Percentiles rank a stretch among this genome's conserved stretches.
These are phyloP conservation scores for Melanotaenia boesemani DNA, from an alignment of 2,797 vertebrate species.

Conservation along the genomic window DNA sequence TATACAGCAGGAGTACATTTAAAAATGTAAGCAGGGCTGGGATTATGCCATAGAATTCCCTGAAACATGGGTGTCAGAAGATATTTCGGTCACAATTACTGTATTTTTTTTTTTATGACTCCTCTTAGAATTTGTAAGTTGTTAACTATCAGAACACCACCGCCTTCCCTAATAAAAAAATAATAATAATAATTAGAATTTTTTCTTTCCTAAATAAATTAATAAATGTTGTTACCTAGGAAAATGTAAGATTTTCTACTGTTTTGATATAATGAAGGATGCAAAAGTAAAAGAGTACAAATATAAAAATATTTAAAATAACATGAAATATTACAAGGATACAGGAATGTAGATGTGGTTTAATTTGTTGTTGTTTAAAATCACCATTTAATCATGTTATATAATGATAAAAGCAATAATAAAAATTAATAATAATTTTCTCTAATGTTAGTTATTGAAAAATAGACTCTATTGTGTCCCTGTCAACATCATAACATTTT, in stretches of 20 bases:
- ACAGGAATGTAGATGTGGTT: too few relatives aligned
- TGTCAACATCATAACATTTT: neutral
- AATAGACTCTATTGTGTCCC: neutral
- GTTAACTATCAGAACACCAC: too few relatives aligned
- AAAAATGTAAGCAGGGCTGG: conserved; percentile 52
- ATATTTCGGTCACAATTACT: conserved; percentile 81
- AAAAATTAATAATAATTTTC: neutral
- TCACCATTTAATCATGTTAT: too few relatives aligned
- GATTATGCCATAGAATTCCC: conserved; percentile 42
- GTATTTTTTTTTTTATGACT: conserved; percentile 20
- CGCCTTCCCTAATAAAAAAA: too few relatives aligned
- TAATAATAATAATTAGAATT: too few relatives aligned
- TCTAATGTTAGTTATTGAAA: neutral
- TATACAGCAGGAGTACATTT: conserved; percentile 67
- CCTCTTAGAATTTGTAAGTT: neutral
- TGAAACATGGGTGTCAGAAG: conserved; percentile 73
- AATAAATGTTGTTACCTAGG: conserved; percentile 31
- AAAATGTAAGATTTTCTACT: conserved; percentile 18
- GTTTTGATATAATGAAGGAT: neutral
- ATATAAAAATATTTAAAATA: neutral
- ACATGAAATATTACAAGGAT: too few relatives aligned
- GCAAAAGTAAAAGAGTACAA: neutral
- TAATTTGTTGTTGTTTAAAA: too few relatives aligned
- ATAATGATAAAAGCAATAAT: neutral
- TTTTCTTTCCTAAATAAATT: neutral